Evolutionary conservation across 2,113 vertebrate species (phyloP).

Genomic region (Nothocercus nigrocapillus): DNA sequence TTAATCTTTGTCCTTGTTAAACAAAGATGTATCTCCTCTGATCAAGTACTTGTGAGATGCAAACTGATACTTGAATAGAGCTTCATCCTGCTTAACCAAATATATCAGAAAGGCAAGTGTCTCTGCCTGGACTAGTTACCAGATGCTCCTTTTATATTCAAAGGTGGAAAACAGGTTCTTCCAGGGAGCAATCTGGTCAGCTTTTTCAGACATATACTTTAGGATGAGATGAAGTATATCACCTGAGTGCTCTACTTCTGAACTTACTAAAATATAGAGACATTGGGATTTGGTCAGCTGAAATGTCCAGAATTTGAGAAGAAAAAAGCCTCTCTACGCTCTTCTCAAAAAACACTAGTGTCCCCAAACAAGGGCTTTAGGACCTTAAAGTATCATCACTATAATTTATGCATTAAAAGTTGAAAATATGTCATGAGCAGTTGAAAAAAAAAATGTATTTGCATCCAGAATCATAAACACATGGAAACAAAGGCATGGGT

Average conservation of each 20-base stretch:
- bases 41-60: background rate
- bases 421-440: background rate
- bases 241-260: background rate
- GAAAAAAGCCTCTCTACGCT: background rate
- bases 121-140: background rate
- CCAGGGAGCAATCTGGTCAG: background rate
- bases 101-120: background rate
- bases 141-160: background rate
- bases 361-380: background rate
- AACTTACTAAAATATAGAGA: background rate
- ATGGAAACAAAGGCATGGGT: no score
- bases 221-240: background rate
- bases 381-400: background rate
- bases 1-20: background rate
- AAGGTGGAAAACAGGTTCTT: background rate
- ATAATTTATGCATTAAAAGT: fast-evolving
- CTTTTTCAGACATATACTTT: background rate
- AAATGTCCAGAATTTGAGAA: background rate
- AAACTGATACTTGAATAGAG: fast-evolving
- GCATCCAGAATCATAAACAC: background rate
- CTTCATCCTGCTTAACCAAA: background rate
- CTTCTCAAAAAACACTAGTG: background rate
- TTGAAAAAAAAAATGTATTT: background rate
- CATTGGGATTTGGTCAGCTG: background rate
- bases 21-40: background rate